Percentiles rank a stretch among this genome's conserved stretches.
Conservation (phyloP, 2,113 vertebrate genomes). For the Haemorhous mexicanus region DNA sequence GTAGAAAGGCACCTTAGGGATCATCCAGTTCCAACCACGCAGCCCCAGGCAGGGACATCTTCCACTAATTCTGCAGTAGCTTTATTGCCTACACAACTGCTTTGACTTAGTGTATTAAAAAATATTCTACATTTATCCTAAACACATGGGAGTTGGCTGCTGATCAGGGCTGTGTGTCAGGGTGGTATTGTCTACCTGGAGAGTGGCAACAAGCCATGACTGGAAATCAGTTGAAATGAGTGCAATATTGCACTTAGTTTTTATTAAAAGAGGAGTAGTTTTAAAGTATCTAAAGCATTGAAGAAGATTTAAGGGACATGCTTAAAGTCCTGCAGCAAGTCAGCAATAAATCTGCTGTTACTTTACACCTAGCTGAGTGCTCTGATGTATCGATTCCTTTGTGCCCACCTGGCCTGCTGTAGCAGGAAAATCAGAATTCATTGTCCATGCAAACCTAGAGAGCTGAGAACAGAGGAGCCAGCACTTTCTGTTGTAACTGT, state of each 20-base stretch:
- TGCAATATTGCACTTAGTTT: background rate
- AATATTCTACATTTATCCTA: background rate
- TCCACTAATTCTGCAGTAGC: background rate
- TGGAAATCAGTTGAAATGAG: background rate
- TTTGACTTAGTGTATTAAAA: background rate
- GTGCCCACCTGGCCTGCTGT: background rate
- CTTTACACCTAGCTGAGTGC: background rate
- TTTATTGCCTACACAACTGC: background rate
- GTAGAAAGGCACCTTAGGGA: background rate
- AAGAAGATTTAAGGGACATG: background rate
- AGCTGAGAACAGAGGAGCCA: background rate
- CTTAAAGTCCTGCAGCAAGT: background rate
- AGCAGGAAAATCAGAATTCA: background rate
- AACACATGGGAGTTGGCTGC: background rate
- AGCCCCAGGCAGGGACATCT: background rate
- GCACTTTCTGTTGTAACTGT: background rate
- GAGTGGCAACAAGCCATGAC: background rate
- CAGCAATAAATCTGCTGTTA: conserved; percentile 16
- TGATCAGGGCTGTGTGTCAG: background rate
- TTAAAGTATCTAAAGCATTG: background rate
- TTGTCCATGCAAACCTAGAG: background rate
- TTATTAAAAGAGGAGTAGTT: background rate
- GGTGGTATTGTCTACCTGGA: background rate
- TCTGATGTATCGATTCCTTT: background rate
- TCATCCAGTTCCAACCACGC: background rate